Base-by-base conservation (phyloP, 2,888 invertebrate species). In the Mythimna pallens region DNA sequence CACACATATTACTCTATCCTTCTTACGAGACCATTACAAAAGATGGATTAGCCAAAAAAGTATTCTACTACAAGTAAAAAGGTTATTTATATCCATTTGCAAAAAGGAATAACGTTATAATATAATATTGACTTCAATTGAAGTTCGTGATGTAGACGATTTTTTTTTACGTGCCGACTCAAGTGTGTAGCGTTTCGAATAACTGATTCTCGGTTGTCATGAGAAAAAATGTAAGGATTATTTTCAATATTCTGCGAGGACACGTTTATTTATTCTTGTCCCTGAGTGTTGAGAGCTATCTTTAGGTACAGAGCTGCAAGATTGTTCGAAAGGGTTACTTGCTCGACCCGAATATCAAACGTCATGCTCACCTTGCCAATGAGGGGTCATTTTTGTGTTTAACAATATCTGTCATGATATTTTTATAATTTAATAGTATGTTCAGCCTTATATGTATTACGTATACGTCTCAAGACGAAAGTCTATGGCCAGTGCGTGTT, bases 91-190 rank as follows among this genome's bases (percentile, higher is more conserved):
- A 62, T 50, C 17, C 6, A 36, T 52, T 73, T 22, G 8, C 7
- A 25, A 17, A 64, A 59, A 73, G 36, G 10, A 40, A 25, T 52
- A 55, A 34, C 12, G 14, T 50, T 50, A 7, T 62, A 57, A 62
- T 14, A 40, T 52, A 50, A 40, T 30, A 67, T 47, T 47, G 47
- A 74, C 50, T 74, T 74, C 61, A 25, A 62, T 43, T 67, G 50
- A 58, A 17, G 9, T 50, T 67, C 22, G 20, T 47, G 61, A 65
- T 54, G 12, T 36, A 22, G 25, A 47, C n/a, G 3, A 22, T 52
- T 57, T 34, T 52, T 34, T n/a, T 34, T n/a, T 47, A 47, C 57
- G 30, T 57, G 63, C 20, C 14, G 30, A 22, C 20, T 73, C 20
- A 57, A 66, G 25, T 55, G 22, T n/a, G n/a, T n/a, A 20, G 20